phyloP scores from a whole-genome alignment of 1,140 invertebrate genomes.

The Elysia chlorotica region DNA sequence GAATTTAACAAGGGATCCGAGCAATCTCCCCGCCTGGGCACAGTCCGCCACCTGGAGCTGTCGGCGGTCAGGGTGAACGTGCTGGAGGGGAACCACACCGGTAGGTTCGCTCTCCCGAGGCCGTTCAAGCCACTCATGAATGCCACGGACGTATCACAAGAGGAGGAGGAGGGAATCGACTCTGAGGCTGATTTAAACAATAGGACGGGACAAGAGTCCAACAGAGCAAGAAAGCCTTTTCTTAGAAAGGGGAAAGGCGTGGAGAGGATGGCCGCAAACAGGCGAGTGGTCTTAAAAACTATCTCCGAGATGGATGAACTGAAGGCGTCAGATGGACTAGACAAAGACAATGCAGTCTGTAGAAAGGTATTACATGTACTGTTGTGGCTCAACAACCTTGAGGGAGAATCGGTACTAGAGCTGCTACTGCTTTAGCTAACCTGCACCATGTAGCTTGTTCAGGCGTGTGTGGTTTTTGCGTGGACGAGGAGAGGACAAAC shows the following conservation, averaged over 20 bases:
- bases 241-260: background rate
- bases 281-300: background rate
- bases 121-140: background rate
- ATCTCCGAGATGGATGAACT: background rate
- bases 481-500: no score
- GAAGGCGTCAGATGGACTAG: background rate
- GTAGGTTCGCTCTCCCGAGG: background rate
- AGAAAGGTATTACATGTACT: no score
- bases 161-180: background rate
- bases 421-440: no score
- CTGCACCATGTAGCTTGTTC: no score
- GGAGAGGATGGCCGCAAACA: background rate
- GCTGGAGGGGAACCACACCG: constrained; percentile 5
- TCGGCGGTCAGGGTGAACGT: constrained; percentile 20
- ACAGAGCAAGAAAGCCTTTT: background rate
- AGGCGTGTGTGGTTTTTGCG: no score
- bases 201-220: no score
- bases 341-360: no score
- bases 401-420: no score
- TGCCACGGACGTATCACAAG: background rate
- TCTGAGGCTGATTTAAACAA: no score
- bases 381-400: no score
- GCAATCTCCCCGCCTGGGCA: no score
- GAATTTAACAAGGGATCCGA: no score
- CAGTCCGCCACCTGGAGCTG: constrained; percentile 20